Evolutionary conservation across 1,140 invertebrate species (phyloP), one percentile per base, ranked within the genome.

Genomic region (Diploscapter pachys): DNA sequence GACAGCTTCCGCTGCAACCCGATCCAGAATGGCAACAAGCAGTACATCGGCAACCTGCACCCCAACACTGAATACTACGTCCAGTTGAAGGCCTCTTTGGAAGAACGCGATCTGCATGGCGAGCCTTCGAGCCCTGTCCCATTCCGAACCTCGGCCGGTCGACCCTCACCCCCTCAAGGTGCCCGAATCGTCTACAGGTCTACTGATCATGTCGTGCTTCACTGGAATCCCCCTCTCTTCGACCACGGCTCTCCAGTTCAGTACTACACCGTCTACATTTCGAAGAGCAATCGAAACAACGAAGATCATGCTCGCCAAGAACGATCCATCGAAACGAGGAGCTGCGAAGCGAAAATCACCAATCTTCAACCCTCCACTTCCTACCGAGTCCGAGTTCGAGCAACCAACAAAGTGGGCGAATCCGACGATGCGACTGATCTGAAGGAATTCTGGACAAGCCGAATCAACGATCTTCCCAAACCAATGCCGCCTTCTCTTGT

Each of bases 61-160:
- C 82, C 82, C 13, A 57, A 63, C 48, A 80, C 80, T 5, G 83
- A 85, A 31, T 83, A 83, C 57, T 68, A 68, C 61, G 82, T 83
- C 65, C 68, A 63, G 49, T 71, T 85, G 55, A 71, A 81, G 4
- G 82, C 82, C 5, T 73, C 68, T 49, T 66, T 83, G 53, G 77
- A 80, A 8, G 83, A 81, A 65, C 78, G 83, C 11, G 79, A 75
- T 49, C 56, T 83, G n/a, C 51, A 66, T 61, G 82, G 82, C 2
- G 75, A 82, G 51, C 78, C 63, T 4, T 83, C 83, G 9, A 13
- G 70, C 8, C 69, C 84, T 9, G 72, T 76, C 11, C 31, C 57
- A 49, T 83, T 83, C 63, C 74, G 78, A 50, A 83, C 82, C 8
- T 52, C 56, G 6, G 54, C 68, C 13, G 31, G 63, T 8, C 13